Conservation (phyloP, 2,113 vertebrate species). For the Puma concolor region DNA sequence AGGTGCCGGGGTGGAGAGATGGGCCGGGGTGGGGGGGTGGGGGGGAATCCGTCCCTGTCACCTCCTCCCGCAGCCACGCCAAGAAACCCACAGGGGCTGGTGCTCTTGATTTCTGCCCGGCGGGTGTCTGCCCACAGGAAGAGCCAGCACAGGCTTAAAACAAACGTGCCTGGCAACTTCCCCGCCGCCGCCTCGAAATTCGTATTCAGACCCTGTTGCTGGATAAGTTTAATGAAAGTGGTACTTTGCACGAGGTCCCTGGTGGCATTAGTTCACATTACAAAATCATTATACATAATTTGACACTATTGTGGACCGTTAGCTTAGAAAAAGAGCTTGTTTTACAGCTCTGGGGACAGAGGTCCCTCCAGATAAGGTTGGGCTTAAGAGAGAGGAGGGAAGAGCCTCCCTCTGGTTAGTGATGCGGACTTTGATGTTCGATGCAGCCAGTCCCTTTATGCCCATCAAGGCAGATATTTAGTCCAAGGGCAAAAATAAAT, state of each 20-base stretch:
- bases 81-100: rapidly evolving
- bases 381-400: constrained; percentile 74
- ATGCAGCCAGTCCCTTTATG: constrained; percentile 72
- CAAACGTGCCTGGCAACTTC: constrained; percentile 52
- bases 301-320: constrained; percentile 87
- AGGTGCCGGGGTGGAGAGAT: background rate
- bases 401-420: constrained; percentile 82
- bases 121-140: rapidly evolving
- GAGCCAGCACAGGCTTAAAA: background rate
- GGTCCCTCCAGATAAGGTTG: constrained; percentile 85
- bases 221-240: constrained; percentile 86
- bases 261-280: constrained; percentile 88
- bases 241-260: constrained; percentile 84
- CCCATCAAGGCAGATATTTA: constrained; percentile 81
- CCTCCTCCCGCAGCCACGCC: background rate
- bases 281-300: constrained; percentile 88
- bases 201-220: constrained; percentile 83
- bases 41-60: background rate
- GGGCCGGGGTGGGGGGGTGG: rapidly evolving
- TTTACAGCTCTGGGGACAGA: constrained; percentile 83
- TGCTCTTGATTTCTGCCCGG: rapidly evolving
- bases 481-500: constrained; percentile 65
- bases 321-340: constrained; percentile 86
- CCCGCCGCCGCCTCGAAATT: constrained; percentile 78
- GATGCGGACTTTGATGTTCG: constrained; percentile 83